phyloP scores from a whole-genome alignment of 2,888 invertebrate species.

The Plebejus melissa region DNA sequence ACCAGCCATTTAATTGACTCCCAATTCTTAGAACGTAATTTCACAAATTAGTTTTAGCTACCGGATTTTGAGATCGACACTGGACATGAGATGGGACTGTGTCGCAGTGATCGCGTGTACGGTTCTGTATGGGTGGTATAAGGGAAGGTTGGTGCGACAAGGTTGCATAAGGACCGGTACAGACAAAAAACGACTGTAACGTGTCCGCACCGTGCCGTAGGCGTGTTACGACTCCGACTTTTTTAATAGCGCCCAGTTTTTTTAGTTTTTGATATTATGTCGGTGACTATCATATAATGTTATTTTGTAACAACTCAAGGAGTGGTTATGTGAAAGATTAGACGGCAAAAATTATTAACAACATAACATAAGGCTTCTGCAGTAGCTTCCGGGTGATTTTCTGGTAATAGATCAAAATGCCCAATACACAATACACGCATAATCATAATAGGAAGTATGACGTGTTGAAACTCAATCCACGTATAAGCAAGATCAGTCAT shows the following conservation, averaged over 20 bases:
- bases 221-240: conserved; percentile 49
- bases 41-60: conserved; percentile 79
- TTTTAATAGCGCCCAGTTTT: conserved; percentile 32
- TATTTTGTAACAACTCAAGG: conserved; percentile 27
- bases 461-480: too few species aligned
- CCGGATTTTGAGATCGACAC: conserved; percentile 69
- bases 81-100: conserved; percentile 51
- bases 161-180: conserved; percentile 52
- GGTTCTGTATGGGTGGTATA: conserved; percentile 11
- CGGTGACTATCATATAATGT: background rate
- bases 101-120: conserved; percentile 43
- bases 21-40: conserved; percentile 77
- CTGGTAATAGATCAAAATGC: too few species aligned
- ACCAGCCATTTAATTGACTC: conserved; percentile 64
- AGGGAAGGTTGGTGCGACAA: conserved; percentile 47
- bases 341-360: background rate
- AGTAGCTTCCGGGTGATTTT: background rate
- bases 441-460: too few species aligned
- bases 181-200: conserved; percentile 50
- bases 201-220: conserved; percentile 49
- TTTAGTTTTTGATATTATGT: background rate
- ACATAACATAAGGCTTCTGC: background rate
- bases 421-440: too few species aligned
- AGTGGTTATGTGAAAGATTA: background rate
- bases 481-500: too few species aligned